phyloP scores from a whole-genome alignment of 1,140 invertebrate species.

The Cydia fagiglandana region DNA sequence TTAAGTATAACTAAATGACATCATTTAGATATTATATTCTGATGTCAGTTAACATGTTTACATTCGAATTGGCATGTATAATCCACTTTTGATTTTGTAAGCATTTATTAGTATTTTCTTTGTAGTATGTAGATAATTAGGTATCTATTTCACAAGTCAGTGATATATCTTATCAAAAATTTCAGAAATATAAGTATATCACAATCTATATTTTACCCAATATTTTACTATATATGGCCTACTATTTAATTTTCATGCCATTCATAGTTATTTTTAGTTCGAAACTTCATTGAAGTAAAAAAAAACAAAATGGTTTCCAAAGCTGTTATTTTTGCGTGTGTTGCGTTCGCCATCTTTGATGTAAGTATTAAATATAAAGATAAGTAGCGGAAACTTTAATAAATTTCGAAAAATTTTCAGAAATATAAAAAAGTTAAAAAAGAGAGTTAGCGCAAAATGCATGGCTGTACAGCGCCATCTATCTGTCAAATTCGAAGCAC shows the following conservation, averaged over 20 bases:
- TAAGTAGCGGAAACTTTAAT: too few relatives aligned
- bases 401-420: too few relatives aligned
- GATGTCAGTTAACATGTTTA: background rate
- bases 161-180: constrained; percentile 6
- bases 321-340: background rate
- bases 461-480: too few relatives aligned
- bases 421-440: too few relatives aligned
- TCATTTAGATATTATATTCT: too few relatives aligned
- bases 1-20: too few relatives aligned
- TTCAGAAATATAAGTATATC: background rate
- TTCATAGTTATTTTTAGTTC: background rate
- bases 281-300: background rate
- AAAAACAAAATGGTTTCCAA: constrained; percentile 2
- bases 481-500: too few relatives aligned
- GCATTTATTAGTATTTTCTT: background rate
- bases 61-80: too few relatives aligned
- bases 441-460: too few relatives aligned
- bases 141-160: background rate
- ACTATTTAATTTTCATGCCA: background rate
- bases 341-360: constrained; percentile 6
- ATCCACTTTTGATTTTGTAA: background rate
- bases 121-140: background rate
- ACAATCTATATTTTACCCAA: constrained; percentile 18
- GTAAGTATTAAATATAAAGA: background rate
- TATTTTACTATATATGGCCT: background rate